phyloP scores from a whole-genome alignment of 2,888 invertebrate species.

The Chironomus riparius region DNA sequence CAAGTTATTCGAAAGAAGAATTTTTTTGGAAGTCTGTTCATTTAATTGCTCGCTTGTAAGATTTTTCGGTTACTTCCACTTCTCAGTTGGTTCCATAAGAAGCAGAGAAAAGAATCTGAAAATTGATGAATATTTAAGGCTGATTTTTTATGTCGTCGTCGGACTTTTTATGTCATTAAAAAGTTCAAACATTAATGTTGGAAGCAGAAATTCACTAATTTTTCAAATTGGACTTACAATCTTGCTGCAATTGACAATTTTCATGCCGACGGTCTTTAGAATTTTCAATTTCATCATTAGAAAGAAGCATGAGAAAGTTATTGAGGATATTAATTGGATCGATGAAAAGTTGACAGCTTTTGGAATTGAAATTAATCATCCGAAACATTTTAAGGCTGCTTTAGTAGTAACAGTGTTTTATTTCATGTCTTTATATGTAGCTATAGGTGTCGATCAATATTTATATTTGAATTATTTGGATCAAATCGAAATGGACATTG shows the following conservation, averaged over 20 bases:
- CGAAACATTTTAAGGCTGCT: neutral
- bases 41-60: neutral
- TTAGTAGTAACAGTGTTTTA: neutral
- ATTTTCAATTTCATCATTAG: neutral
- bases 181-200: neutral
- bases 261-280: neutral
- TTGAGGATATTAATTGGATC: neutral
- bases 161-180: neutral
- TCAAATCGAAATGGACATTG: neutral
- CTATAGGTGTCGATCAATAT: neutral
- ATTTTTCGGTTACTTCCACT: neutral
- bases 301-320: neutral
- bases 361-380: neutral
- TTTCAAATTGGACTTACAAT: neutral
- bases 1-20: too few species aligned
- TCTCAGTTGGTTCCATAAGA: neutral
- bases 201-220: neutral
- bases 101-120: neutral
- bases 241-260: neutral
- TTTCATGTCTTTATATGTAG: neutral
- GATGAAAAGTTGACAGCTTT: neutral
- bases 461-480: neutral
- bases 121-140: neutral
- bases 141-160: neutral
- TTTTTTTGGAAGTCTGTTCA: neutral